Percentiles rank a stretch among this genome's conserved stretches.
Evolutionary conservation across 2,797 vertebrate genomes (phyloP).

Genomic region (Cynopterus sphinx): DNA sequence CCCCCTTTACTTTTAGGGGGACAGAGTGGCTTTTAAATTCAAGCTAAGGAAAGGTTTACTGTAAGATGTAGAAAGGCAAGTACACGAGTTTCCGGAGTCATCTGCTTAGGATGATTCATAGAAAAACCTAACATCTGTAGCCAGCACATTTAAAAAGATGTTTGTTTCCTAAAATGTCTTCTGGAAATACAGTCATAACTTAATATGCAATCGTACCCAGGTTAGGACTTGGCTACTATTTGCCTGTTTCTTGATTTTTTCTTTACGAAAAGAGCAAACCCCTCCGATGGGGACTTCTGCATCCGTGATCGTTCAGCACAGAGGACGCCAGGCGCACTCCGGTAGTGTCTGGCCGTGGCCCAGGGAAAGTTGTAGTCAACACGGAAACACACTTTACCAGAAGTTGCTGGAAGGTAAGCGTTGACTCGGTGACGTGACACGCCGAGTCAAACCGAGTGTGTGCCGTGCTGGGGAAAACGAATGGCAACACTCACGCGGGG

Average conservation of each 20-base stretch:
- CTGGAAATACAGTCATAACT: not conserved
- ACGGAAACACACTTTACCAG: not conserved
- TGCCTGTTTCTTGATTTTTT: not conserved
- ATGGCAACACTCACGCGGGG: slow-evolving; percentile 89
- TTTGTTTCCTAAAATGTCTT: not conserved
- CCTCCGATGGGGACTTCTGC: slow-evolving; percentile 37
- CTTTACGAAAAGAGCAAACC: not conserved
- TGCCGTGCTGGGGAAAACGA: slow-evolving; percentile 85
- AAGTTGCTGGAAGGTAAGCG: slow-evolving; percentile 78
- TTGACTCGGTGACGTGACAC: slow-evolving; percentile 79
- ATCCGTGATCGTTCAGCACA: slow-evolving; percentile 59
- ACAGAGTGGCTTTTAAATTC: not conserved
- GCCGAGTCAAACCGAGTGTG: slow-evolving; percentile 84
- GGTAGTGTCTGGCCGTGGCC: slow-evolving; percentile 75
- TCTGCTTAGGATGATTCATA: not conserved
- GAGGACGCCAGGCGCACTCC: slow-evolving; percentile 8
- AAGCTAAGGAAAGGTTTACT: not conserved
- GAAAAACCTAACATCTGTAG: not conserved
- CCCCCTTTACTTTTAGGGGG: not conserved
- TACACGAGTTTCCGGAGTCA: not conserved
- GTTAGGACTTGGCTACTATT: not conserved
- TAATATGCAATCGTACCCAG: not conserved
- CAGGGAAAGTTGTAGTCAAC: slow-evolving; percentile 74
- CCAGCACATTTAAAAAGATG: not conserved
- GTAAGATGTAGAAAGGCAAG: not conserved